Conservation (phyloP, 2,797 vertebrate species). For the Pristis pectinata region DNA sequence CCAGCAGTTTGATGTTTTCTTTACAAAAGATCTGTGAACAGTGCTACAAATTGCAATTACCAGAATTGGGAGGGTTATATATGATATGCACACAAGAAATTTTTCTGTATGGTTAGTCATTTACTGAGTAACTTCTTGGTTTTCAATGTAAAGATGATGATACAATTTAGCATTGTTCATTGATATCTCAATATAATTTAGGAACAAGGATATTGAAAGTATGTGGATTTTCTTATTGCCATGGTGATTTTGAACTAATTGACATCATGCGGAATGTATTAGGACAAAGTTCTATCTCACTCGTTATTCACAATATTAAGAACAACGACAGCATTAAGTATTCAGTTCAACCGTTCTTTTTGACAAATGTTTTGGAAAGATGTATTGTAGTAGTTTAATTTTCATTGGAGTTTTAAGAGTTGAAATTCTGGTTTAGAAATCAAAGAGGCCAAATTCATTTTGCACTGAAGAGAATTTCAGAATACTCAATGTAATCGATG, state of each 20-base stretch:
- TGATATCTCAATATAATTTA: neutral
- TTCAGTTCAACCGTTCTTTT: neutral
- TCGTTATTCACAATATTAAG: neutral
- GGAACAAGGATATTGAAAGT: neutral
- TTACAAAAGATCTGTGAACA: neutral
- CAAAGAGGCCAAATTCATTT: too few species aligned
- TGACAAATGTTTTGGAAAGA: neutral
- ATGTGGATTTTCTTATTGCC: neutral
- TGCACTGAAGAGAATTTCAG: too few species aligned
- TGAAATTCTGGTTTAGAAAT: neutral
- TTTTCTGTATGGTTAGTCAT: neutral
- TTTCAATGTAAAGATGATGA: neutral
- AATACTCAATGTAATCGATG: too few species aligned
- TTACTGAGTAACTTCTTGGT: neutral
- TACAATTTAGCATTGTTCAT: neutral
- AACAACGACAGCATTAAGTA: neutral
- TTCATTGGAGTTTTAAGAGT: neutral
- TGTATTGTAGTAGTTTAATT: neutral
- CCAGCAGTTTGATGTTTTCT: constrained; percentile 6
- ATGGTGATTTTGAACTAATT: neutral
- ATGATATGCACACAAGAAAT: neutral
- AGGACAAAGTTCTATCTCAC: neutral
- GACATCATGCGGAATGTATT: neutral
- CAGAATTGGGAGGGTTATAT: neutral
- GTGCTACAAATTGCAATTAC: neutral